Conservation (phyloP, 37 sponge, comb jelly and placozoan genomes). For the Petrosia ficiformis region DNA sequence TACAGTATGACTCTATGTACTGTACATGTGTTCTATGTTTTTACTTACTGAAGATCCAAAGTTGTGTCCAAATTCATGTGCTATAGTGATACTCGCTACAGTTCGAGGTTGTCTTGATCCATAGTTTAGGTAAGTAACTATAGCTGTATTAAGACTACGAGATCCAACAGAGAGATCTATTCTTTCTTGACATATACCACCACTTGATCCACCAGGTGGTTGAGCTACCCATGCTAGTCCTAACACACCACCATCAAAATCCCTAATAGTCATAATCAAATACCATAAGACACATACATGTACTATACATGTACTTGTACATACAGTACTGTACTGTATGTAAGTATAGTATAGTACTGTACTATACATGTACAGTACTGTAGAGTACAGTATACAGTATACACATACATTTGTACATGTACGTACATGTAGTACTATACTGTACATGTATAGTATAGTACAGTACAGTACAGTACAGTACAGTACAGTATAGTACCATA, state of each 20-base stretch:
- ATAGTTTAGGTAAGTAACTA: slow-evolving; percentile 63
- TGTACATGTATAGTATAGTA: neutral
- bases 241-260: slow-evolving; percentile 54
- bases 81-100: slow-evolving; percentile 43
- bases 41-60: slow-evolving; percentile 54
- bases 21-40: too few species aligned
- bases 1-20: too few species aligned
- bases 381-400: neutral
- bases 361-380: neutral
- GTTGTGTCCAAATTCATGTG: slow-evolving; percentile 80
- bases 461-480: neutral
- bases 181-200: slow-evolving; percentile 73
- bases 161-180: slow-evolving; percentile 39
- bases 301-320: too few species aligned
- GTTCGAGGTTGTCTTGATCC: slow-evolving; percentile 39
- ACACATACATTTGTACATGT: neutral
- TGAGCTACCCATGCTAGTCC: slow-evolving; percentile 76
- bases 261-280: slow-evolving; percentile 25
- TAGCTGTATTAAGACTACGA: slow-evolving; percentile 54
- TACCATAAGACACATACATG: too few species aligned
- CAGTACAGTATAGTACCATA: neutral
- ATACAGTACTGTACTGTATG: too few species aligned
- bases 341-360: neutral
- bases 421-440: neutral
- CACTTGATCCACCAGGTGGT: slow-evolving; percentile 64